Conservation (phyloP, 2,888 invertebrate species). For the Pterostichus niger region DNA sequence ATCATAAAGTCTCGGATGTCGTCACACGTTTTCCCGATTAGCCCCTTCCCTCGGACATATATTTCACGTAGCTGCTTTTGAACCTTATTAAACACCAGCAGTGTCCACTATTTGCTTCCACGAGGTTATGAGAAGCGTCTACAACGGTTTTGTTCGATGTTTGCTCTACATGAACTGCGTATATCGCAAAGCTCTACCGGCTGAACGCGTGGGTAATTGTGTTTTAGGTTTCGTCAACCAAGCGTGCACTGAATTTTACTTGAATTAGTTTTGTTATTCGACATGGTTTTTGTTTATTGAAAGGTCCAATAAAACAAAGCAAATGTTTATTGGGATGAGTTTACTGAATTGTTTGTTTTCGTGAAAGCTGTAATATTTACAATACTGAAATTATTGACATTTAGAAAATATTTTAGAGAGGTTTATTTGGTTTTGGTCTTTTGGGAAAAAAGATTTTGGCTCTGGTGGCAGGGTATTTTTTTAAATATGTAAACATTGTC, state of each 20-base stretch:
- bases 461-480: background rate
- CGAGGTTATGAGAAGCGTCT: conserved; percentile 3
- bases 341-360: conserved; percentile 13
- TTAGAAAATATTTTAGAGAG: background rate
- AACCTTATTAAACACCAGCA: background rate
- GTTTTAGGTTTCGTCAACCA: conserved; percentile 14
- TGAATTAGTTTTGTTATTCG: conserved; percentile 45
- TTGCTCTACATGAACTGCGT: conserved; percentile 4
- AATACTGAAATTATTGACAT: conserved; percentile 35
- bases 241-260: conserved; percentile 11
- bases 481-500: conserved; percentile 5
- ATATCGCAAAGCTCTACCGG: background rate
- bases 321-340: conserved; percentile 23
- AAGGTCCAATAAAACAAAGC: conserved; percentile 27
- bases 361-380: conserved; percentile 8
- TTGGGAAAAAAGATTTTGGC: conserved; percentile 4
- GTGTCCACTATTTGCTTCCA: background rate
- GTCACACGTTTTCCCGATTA: background rate
- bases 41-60: background rate
- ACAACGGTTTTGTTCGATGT: conserved; percentile 2
- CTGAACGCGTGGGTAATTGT: conserved; percentile 13
- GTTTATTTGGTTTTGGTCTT: background rate
- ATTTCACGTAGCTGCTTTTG: background rate
- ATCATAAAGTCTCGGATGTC: background rate
- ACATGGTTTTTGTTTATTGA: conserved; percentile 33